Conservation (phyloP, 2,888 invertebrate species). For the Drosophila yooni region DNA sequence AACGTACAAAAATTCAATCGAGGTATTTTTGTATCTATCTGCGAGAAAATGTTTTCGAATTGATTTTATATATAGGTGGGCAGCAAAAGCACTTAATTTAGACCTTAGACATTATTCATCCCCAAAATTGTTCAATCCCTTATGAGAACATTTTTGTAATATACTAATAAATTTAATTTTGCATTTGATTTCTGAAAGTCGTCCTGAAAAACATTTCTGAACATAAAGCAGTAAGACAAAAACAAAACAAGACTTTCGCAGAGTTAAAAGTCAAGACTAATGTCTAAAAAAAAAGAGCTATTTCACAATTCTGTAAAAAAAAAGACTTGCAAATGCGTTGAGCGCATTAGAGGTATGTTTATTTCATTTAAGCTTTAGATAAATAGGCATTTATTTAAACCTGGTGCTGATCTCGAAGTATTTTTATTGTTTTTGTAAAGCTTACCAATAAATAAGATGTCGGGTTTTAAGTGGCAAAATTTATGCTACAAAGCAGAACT, state of each 20-base stretch:
- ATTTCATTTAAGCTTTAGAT: not conserved
- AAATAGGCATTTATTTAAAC: not conserved
- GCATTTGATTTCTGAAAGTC: slow-evolving; percentile 2
- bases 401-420: not conserved
- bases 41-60: not conserved
- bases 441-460: not conserved
- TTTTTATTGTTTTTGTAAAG: not conserved
- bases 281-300: not conserved
- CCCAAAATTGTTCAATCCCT: no score
- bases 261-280: slow-evolving; percentile 26
- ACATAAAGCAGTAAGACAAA: slow-evolving; percentile 13
- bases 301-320: not conserved
- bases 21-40: not conserved
- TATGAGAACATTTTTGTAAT: slow-evolving; percentile 5
- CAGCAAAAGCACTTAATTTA: slow-evolving; percentile 13
- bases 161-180: not conserved
- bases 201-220: slow-evolving; percentile 28
- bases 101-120: no score
- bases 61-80: slow-evolving; percentile 6
- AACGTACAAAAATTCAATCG: no score
- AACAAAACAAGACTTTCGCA: not conserved
- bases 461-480: no score
- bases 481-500: no score
- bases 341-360: no score
- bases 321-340: not conserved